These are phyloP conservation scores for Nannobrachium achirus DNA, from an alignment of 2,113 vertebrate species.

Conservation along the genomic window DNA sequence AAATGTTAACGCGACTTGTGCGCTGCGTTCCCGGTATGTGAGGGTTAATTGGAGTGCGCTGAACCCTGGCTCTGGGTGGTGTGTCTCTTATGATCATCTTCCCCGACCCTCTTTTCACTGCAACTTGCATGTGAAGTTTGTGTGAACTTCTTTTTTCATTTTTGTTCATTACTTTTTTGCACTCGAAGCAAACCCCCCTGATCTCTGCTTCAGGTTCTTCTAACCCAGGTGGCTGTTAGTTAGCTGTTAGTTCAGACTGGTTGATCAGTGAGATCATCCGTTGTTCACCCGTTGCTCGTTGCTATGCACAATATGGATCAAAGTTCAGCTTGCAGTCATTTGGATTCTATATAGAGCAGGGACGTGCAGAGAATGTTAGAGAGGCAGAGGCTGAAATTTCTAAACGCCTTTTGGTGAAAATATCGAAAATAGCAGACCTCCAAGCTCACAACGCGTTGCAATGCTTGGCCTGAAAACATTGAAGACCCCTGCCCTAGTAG, in stretches of 20 bases:
- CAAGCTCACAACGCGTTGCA: too few relatives aligned
- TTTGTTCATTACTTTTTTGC: not conserved
- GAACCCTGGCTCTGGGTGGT: conserved; percentile 76
- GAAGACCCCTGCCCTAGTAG: too few relatives aligned
- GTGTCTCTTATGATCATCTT: conserved; percentile 75
- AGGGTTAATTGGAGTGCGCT: conserved; percentile 79
- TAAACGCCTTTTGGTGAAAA: too few relatives aligned
- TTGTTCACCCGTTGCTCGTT: conserved; percentile 31
- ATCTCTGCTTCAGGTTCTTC: conserved; percentile 45
- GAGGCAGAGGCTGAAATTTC: too few relatives aligned
- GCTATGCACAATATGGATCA: conserved; percentile 32
- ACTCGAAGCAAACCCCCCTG: conserved; percentile 35
- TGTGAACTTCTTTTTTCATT: conserved; percentile 38
- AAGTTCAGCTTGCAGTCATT: conserved; percentile 1
- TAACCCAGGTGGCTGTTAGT: too few relatives aligned
- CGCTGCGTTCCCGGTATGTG: too few relatives aligned
- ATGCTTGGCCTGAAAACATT: too few relatives aligned
- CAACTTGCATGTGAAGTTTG: conserved; percentile 69
- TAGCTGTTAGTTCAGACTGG: conserved; percentile 33
- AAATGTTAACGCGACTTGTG: too few relatives aligned
- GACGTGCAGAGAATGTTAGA: too few relatives aligned
- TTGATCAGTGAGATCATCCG: conserved; percentile 57
- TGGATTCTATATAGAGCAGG: too few relatives aligned
- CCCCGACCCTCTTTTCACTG: conserved; percentile 66
- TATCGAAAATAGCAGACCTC: too few relatives aligned